Percentiles rank a stretch among this genome's conserved stretches.
Conservation (phyloP, 2,888 invertebrate species). For the Drosophila emarginata region DNA sequence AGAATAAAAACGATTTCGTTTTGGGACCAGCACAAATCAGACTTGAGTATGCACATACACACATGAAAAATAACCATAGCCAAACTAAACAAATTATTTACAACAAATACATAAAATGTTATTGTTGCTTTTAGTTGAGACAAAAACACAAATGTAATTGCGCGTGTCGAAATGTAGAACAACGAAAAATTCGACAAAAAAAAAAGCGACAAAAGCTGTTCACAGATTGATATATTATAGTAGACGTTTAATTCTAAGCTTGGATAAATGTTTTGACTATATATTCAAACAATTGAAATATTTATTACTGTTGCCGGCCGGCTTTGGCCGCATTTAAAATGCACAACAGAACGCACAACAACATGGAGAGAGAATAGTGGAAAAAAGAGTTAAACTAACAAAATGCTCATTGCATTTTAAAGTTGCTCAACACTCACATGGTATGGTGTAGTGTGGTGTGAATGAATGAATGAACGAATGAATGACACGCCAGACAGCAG, state of each 20-base stretch:
- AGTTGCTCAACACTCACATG: slow-evolving; percentile 18
- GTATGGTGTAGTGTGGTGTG: background rate
- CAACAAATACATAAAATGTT: slow-evolving; percentile 21
- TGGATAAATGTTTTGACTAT: slow-evolving; percentile 38
- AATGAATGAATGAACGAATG: slow-evolving; percentile 27
- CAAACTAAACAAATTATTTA: slow-evolving; percentile 18
- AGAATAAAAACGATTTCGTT: slow-evolving; percentile 37
- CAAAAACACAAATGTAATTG: slow-evolving; percentile 47
- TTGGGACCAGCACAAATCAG: slow-evolving; percentile 51
- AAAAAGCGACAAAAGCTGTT: background rate
- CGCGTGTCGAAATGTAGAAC: slow-evolving; percentile 58
- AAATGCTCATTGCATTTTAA: slow-evolving; percentile 39
- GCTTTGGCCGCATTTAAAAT: slow-evolving; percentile 36
- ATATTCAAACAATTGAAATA: slow-evolving; percentile 36
- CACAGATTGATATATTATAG: slow-evolving; percentile 14
- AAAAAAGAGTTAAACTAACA: slow-evolving; percentile 27
- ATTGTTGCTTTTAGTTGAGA: slow-evolving; percentile 27
- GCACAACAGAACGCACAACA: slow-evolving; percentile 24
- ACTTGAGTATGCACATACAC: slow-evolving; percentile 15
- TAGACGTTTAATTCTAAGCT: slow-evolving; percentile 25
- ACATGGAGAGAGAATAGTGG: background rate
- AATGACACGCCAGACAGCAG: slow-evolving; percentile 27
- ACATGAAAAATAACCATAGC: slow-evolving; percentile 9
- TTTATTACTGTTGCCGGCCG: slow-evolving; percentile 40
- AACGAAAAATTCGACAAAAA: slow-evolving; percentile 6